Conservation (phyloP, 2,888 invertebrate genomes). For the Polia nebulosa region DNA sequence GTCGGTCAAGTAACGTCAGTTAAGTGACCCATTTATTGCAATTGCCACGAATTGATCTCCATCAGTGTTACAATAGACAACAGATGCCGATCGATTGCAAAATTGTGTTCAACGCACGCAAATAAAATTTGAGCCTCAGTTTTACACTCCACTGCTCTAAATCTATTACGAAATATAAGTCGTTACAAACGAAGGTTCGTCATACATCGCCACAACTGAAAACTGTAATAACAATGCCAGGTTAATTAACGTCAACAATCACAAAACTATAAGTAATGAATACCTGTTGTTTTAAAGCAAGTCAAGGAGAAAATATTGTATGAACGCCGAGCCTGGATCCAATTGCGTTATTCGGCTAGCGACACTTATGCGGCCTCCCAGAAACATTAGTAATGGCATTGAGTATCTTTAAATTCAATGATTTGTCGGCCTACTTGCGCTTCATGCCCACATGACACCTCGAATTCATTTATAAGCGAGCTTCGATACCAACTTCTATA, state of each 20-base stretch:
- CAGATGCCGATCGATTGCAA: slow-evolving; percentile 67
- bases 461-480: slow-evolving; percentile 42
- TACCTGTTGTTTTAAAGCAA: slow-evolving; percentile 57
- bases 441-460: slow-evolving; percentile 54
- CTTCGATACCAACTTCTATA: slow-evolving; percentile 44
- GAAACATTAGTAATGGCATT: slow-evolving; percentile 83
- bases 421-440: slow-evolving; percentile 76
- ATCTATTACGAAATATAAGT: slow-evolving; percentile 30
- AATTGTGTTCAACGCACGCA: slow-evolving; percentile 62
- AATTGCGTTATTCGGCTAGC: slow-evolving; percentile 83
- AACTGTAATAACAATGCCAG: slow-evolving; percentile 45
- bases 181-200: slow-evolving; percentile 35
- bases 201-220: slow-evolving; percentile 42
- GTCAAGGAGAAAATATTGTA: slow-evolving; percentile 70
- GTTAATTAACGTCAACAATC: slow-evolving; percentile 58
- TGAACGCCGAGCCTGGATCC: slow-evolving; percentile 75
- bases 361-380: slow-evolving; percentile 85
- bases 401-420: slow-evolving; percentile 79
- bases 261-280: slow-evolving; percentile 36
- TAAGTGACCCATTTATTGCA: slow-evolving; percentile 77
- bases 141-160: slow-evolving; percentile 54
- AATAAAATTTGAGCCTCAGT: slow-evolving; percentile 53
- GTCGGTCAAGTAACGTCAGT: slow-evolving; percentile 74
- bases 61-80: slow-evolving; percentile 71
- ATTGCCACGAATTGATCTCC: slow-evolving; percentile 80